Base-by-base conservation (phyloP, 2,888 invertebrate genomes). In the Leptinotarsa rubiginosa region DNA sequence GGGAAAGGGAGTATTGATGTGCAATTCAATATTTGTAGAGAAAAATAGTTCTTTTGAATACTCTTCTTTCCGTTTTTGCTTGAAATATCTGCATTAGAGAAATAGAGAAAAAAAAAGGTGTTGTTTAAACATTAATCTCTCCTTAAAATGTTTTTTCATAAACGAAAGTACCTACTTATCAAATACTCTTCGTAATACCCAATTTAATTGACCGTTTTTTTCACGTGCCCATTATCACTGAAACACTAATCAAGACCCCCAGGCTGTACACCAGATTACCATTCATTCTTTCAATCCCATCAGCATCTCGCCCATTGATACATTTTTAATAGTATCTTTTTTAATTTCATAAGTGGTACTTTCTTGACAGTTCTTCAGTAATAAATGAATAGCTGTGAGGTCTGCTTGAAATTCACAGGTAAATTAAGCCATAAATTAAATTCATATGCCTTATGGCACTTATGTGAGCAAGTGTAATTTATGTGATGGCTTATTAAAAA, bases 381-480 rank as follows among this genome's bases (percentile, higher is more conserved):
- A 20, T 69, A 47, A 69, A 69, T 69, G 18, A 56, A 18, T 56
- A 69, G 56, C 18, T 69, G 62, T 62, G 62, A 62, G 59, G 62
- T 62, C 62, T 69, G 69, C 47, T 56, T 56, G 56, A 69, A 69
- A 69, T 69, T 69, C 69, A 68, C 68, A 18, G 69, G 69, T 69
- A 69, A 47, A 69, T 69, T 69, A 47, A 69, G 69, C 69, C 15
- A 69, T 69, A 69, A 69, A 69, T 69, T 69, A 69, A 47, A 56
- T 22, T 56, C 15, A 54, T 47, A 41, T 54, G 69, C 56, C 56
- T 47, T n/a, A 50, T 50, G 69, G 56, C 56, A 69, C 20, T 69
- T 69, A 59, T 47, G 31, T n/a, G 47, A 69, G 56, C 69, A 69
- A 69, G 56, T 69, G 69, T 69, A 56, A 69, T 69, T 69, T 69